phyloP scores from a whole-genome alignment of 92 coral and sea anemone genomes.

The Phenganax marumi region DNA sequence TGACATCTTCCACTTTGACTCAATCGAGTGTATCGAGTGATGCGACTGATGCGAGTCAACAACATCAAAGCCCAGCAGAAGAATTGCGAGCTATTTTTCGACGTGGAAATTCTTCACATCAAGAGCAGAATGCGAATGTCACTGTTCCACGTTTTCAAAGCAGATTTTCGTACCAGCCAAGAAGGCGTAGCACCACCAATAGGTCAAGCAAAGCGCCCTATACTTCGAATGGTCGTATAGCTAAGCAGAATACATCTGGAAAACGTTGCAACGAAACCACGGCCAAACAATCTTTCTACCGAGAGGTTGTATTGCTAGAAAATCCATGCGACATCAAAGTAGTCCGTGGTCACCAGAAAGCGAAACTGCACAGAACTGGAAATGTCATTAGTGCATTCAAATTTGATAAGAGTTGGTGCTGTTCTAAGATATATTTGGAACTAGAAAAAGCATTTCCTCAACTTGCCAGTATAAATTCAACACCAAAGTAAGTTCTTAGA shows the following conservation, averaged over 20 bases:
- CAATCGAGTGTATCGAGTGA: not conserved
- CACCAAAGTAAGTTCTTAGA: constrained; percentile 33
- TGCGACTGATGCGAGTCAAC: not conserved
- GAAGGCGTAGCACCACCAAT: constrained; percentile 25
- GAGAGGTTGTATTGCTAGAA: constrained; percentile 45
- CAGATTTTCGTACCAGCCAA: constrained; percentile 43
- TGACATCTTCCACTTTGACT: not conserved
- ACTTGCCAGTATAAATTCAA: constrained; percentile 10
- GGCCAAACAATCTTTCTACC: constrained; percentile 30
- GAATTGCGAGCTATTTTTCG: constrained; percentile 46
- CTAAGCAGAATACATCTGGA: constrained; percentile 22
- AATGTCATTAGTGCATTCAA: constrained; percentile 55
- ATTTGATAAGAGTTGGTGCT: constrained; percentile 52
- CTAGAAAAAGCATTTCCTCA: constrained; percentile 45
- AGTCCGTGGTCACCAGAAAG: constrained; percentile 22
- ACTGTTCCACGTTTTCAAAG: constrained; percentile 40
- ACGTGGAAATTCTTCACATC: constrained; percentile 42
- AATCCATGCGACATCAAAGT: constrained; percentile 34
- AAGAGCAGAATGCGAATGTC: constrained; percentile 30
- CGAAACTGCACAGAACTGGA: constrained; percentile 40
- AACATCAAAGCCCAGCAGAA: constrained; percentile 36
- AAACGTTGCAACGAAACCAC: constrained; percentile 11
- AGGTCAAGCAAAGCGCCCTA: not conserved
- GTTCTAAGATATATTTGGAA: constrained; percentile 36
- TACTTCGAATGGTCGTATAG: not conserved